A percentile compares a stretch with the other conserved stretches of the same genome.
phyloP scores from a whole-genome alignment of 53 echinoderm and acorn worm genomes.

The Antedon mediterranea region DNA sequence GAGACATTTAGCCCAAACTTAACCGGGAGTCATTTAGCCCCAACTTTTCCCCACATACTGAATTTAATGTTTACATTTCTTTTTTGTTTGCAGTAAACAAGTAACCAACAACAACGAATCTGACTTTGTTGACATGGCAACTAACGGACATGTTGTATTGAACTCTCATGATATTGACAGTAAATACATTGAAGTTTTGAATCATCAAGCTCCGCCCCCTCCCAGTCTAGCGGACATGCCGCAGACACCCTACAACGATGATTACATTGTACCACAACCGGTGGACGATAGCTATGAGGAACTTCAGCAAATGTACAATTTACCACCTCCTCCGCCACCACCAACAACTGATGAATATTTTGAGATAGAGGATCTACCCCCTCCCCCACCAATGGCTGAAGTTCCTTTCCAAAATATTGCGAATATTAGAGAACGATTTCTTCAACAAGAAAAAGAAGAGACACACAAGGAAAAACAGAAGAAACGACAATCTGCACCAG shows the following conservation, averaged over 20 bases:
- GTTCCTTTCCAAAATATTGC: constrained; percentile 72
- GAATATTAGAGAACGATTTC: constrained; percentile 48
- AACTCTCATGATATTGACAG: background rate
- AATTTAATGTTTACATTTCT: background rate
- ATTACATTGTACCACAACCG: background rate
- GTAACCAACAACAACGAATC: background rate
- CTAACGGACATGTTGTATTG: background rate
- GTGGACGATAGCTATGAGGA: background rate
- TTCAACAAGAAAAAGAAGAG: constrained; percentile 44
- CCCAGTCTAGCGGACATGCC: background rate
- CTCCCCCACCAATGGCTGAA: constrained; percentile 82
- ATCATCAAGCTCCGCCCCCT: background rate
- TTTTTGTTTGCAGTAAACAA: background rate
- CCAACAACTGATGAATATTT: constrained; percentile 5
- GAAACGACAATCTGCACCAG: background rate
- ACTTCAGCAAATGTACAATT: constrained; percentile 24
- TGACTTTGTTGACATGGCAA: background rate
- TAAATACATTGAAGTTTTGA: background rate
- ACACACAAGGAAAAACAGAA: constrained; percentile 10
- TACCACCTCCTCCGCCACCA: constrained; percentile 40
- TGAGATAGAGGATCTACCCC: constrained; percentile 26
- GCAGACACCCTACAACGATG: background rate
- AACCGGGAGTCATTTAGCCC: too few species aligned
- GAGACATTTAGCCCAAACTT: too few species aligned
- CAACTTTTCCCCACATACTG: too few species aligned